Evolutionary conservation across 2,888 invertebrate species (phyloP).

Genomic region (Erebia ligea): DNA sequence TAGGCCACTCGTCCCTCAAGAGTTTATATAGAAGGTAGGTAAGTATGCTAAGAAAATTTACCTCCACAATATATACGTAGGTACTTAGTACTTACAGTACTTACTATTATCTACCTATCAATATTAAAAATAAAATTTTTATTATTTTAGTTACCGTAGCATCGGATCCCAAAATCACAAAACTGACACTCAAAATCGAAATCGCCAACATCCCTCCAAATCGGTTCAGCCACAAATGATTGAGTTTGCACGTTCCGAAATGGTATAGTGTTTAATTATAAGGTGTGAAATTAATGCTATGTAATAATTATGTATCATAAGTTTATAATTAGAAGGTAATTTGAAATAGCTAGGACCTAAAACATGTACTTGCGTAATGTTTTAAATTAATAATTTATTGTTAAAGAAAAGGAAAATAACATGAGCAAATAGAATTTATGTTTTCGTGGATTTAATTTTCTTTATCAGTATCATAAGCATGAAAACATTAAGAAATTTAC

Average conservation of each 20-base stretch:
- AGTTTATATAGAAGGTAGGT: too few relatives aligned
- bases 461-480: background rate
- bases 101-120: too few relatives aligned
- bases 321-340: background rate
- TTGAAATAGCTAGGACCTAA: too few relatives aligned
- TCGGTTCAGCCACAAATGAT: slow-evolving; percentile 8
- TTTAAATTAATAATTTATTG: too few relatives aligned
- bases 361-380: background rate
- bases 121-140: too few relatives aligned
- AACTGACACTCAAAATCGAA: slow-evolving; percentile 14
- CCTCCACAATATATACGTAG: too few relatives aligned
- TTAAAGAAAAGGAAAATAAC: background rate
- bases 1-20: too few relatives aligned
- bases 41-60: too few relatives aligned
- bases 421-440: background rate
- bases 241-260: background rate
- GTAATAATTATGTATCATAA: slow-evolving; percentile 28
- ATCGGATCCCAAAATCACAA: background rate
- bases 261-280: slow-evolving; percentile 37
- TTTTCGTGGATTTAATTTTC: background rate
- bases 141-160: slow-evolving; percentile 24
- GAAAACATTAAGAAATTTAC: too few relatives aligned
- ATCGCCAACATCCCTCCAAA: slow-evolving; percentile 24
- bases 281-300: slow-evolving; percentile 40
- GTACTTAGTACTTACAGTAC: too few relatives aligned